Conservation (phyloP, 2,797 vertebrate species). For the Phoxinus dragarum region DNA sequence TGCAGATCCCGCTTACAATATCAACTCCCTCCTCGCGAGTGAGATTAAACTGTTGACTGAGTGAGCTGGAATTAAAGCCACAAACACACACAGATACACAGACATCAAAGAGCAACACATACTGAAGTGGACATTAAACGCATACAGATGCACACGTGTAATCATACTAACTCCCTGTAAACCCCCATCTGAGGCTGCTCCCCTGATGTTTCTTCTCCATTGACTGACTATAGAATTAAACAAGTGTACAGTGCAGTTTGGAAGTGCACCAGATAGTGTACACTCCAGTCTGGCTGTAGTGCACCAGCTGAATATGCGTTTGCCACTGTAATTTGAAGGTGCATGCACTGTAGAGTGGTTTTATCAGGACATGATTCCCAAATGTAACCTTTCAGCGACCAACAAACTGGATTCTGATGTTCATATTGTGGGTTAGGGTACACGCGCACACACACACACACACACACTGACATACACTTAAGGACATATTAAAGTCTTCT, state of each 20-base stretch:
- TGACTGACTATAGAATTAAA: constrained; percentile 43
- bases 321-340: constrained; percentile 55
- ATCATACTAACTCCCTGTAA: constrained; percentile 65
- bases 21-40: constrained; percentile 87
- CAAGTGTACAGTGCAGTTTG: constrained; percentile 26
- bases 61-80: constrained; percentile 73
- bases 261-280: constrained; percentile 30
- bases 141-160: constrained; percentile 65
- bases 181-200: constrained; percentile 82
- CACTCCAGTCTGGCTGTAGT: constrained; percentile 29
- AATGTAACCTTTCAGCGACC: constrained; percentile 16
- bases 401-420: constrained; percentile 40
- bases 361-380: constrained; percentile 38
- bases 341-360: constrained; percentile 53
- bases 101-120: constrained; percentile 46
- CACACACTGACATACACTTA: background rate
- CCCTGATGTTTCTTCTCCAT: constrained; percentile 72
- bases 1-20: constrained; percentile 83
- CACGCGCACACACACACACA: constrained; percentile 3
- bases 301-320: constrained; percentile 25
- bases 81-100: constrained; percentile 58
- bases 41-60: constrained; percentile 90
- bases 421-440: constrained; percentile 15
- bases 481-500: constrained; percentile 29
- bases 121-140: constrained; percentile 52